Percentiles rank a stretch among this genome's conserved stretches.
Evolutionary conservation across 2,888 invertebrate species (phyloP).

Genomic region (Napeogenes sylphis): DNA sequence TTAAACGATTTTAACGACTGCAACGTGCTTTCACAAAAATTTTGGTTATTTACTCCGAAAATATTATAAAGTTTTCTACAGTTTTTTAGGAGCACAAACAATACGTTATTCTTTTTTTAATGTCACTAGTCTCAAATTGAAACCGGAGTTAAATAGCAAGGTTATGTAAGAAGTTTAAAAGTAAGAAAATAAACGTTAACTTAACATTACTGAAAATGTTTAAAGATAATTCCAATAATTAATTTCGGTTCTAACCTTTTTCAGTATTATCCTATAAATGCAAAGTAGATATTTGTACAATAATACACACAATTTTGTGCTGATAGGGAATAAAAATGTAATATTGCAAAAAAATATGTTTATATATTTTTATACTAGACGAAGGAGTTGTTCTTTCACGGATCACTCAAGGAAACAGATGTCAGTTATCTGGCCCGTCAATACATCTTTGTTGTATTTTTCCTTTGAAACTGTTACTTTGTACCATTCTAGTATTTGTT

Average conservation of each 20-base stretch:
- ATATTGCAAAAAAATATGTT: constrained; percentile 2
- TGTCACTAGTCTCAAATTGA: constrained; percentile 28
- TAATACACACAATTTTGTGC: background rate
- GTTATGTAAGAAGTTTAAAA: background rate
- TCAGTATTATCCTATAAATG: too few relatives aligned
- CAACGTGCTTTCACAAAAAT: background rate
- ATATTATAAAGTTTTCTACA: constrained; percentile 32
- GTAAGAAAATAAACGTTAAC: too few relatives aligned
- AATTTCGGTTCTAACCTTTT: too few relatives aligned
- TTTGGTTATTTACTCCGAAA: background rate
- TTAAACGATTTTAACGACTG: constrained; percentile 1
- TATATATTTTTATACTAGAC: constrained; percentile 10
- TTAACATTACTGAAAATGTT: too few relatives aligned
- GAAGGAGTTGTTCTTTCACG: constrained; percentile 11
- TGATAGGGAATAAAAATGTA: constrained; percentile 7
- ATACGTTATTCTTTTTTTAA: constrained; percentile 46
- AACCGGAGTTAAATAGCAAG: background rate
- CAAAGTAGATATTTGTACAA: too few relatives aligned
- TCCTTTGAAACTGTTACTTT: constrained; percentile 1
- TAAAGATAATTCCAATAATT: too few relatives aligned
- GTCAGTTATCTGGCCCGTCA: constrained; percentile 13
- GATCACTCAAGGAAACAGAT: constrained; percentile 17
- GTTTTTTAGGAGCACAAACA: constrained; percentile 33
- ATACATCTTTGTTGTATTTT: constrained; percentile 5
- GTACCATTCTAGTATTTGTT: constrained; percentile 1